Evolutionary conservation across 2,113 vertebrate species (phyloP).

Genomic region (Protomyctophum bolini): DNA sequence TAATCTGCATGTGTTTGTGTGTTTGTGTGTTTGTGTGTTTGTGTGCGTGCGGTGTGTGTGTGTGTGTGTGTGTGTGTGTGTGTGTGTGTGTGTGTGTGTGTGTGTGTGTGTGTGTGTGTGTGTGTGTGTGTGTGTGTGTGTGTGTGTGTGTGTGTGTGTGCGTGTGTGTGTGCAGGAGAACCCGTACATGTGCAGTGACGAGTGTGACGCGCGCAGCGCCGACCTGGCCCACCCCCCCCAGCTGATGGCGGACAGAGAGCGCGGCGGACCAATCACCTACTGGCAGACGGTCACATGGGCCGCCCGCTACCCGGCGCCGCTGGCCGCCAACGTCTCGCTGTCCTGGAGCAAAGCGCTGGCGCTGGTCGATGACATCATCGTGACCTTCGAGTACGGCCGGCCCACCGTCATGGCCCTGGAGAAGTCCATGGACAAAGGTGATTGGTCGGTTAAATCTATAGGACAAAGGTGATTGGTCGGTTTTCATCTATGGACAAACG

Average conservation of each 20-base stretch:
- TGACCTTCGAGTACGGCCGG: conserved; percentile 95
- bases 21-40: too few species aligned
- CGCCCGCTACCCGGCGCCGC: conserved; percentile 87
- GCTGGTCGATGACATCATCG: conserved; percentile 91
- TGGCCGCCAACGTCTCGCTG: conserved; percentile 93
- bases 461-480: conserved; percentile 82
- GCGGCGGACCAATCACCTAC: conserved; percentile 91
- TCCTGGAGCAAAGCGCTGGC: conserved; percentile 98
- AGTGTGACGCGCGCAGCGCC: conserved; percentile 92
- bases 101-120: neutral
- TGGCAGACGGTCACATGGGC: conserved; percentile 99
- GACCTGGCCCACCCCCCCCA: conserved; percentile 96
- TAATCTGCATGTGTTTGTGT: too few species aligned
- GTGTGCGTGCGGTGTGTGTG: too few species aligned
- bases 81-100: conserved; percentile 9
- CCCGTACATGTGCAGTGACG: conserved; percentile 97
- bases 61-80: neutral
- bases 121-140: neutral
- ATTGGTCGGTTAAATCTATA: neutral
- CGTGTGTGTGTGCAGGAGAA: conserved; percentile 82
- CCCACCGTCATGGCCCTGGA: conserved; percentile 97
- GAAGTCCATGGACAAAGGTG: conserved; percentile 93
- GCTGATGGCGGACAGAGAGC: conserved; percentile 95
- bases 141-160: neutral
- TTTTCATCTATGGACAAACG: conserved; percentile 85